These are phyloP conservation scores for Bombus fervidus DNA, from an alignment of 1,140 invertebrate species.

Conservation along the genomic window DNA sequence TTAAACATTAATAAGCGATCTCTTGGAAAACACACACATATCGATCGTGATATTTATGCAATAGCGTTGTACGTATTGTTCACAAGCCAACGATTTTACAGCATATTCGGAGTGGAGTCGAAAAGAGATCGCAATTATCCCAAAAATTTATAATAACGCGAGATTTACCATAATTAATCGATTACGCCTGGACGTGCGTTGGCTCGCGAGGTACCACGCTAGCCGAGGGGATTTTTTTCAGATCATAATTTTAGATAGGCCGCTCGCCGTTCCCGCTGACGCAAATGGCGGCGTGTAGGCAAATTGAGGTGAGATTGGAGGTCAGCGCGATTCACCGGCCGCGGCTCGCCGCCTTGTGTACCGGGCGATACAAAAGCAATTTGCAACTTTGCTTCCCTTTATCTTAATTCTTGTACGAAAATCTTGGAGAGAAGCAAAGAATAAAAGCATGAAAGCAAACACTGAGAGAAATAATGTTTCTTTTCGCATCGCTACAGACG, in stretches of 20 bases:
- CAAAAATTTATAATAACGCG: constrained; percentile 71
- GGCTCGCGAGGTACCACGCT: constrained; percentile 46
- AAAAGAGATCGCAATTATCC: constrained; percentile 55
- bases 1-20: constrained; percentile 1
- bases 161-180: constrained; percentile 75
- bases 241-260: constrained; percentile 83
- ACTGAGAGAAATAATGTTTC: background rate
- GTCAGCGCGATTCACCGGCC: constrained; percentile 75
- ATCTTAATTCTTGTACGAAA: background rate
- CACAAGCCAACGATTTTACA: too few species aligned
- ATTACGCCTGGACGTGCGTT: constrained; percentile 60
- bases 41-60: background rate
- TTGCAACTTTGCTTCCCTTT: constrained; percentile 33
- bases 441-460: background rate
- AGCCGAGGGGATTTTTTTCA: constrained; percentile 74
- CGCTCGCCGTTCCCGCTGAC: constrained; percentile 70
- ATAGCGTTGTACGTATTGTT: too few species aligned
- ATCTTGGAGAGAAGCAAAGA: background rate
- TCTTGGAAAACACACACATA: background rate
- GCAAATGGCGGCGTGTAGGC: constrained; percentile 81
- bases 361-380: constrained; percentile 65
- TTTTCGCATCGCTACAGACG: background rate
- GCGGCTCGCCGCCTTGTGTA: constrained; percentile 54
- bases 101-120: too few species aligned
- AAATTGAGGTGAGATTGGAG: constrained; percentile 83